Base-by-base conservation (phyloP, 2,113 vertebrate species). In the Hiodon alosoides region DNA sequence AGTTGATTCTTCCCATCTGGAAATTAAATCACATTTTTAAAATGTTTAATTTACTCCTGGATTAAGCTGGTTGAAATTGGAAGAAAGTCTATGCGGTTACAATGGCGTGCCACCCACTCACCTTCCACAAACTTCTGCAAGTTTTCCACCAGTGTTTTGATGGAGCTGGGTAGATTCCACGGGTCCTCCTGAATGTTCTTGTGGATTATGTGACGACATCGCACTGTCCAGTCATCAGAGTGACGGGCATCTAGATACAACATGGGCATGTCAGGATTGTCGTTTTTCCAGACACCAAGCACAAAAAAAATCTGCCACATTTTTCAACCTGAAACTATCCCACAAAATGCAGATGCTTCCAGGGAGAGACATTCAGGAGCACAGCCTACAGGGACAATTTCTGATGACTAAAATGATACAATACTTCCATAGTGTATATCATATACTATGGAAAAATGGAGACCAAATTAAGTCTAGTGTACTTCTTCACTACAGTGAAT, bases 121-220 rank as follows among this genome's bases (percentile, higher is more conserved):
- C 97, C 96, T 77, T 99, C 97, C 65, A 97, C 97, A 0, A 95
- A 92, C 90, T 90, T 93, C 84, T 99, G 95, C 81, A 98, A 93
- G 76, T 91, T 95, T 83, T 97, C 96, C 83, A 98, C 94, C 72
- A 99, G 90, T 11, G 90, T 94, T 87, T 93, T 95, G 86, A 99
- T 99, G 17, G 96, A 93, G 82, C 74, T 84, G 5, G 97, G 97
- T 51, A 99, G 93, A 89, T 98, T 99, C 97, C 97, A 98, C 14
- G 97, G 97, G 87, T 99, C 97, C 86, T 99, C 95, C 81, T 96
- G 94, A 86, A 99, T 94, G 84, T 96, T 97, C 84, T 95, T 93
- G 85, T 96, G 94, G 79, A 99, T 96, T 48, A 96, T 80, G 78
- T 83, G 90, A 55, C 95, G 89, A 75, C 91, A 95, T 11, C 93